phyloP scores from a whole-genome alignment of 2,888 invertebrate species.

The Aricia artaxerxes region DNA sequence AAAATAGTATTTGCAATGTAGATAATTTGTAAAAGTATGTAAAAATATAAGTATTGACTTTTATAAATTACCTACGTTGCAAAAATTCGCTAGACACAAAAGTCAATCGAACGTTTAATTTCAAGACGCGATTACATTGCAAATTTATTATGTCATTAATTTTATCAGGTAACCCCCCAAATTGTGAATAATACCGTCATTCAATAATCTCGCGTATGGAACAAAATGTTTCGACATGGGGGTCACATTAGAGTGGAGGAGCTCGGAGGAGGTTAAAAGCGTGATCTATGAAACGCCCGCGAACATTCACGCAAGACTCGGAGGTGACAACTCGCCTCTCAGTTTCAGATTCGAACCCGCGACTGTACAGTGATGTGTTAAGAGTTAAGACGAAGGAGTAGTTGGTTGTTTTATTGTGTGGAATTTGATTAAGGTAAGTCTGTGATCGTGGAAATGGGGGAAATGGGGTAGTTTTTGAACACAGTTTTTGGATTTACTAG shows the following conservation, averaged over 20 bases:
- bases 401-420: not conserved
- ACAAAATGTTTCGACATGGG: constrained; percentile 41
- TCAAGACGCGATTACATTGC: constrained; percentile 37
- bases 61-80: not conserved
- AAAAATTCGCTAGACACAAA: not conserved
- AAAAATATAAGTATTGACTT: not conserved
- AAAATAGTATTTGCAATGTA: too few relatives aligned
- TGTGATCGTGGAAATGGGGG: not conserved
- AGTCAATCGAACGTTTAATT: not conserved
- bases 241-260: constrained; percentile 49
- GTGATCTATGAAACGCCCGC: constrained; percentile 59
- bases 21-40: too few relatives aligned
- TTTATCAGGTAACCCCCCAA: constrained; percentile 43
- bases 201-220: constrained; percentile 38
- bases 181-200: constrained; percentile 36
- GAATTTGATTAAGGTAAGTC: constrained; percentile 20
- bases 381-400: not conserved
- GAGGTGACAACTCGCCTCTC: constrained; percentile 34
- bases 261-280: constrained; percentile 60
- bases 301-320: constrained; percentile 54
- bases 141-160: constrained; percentile 67
- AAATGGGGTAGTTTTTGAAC: not conserved
- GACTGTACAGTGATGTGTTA: constrained; percentile 30
- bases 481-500: not conserved
- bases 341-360: constrained; percentile 8